Percentiles rank a stretch among this genome's conserved stretches.
Evolutionary conservation across 2,113 vertebrate species (phyloP).

Genomic region (Prionailurus viverrinus): DNA sequence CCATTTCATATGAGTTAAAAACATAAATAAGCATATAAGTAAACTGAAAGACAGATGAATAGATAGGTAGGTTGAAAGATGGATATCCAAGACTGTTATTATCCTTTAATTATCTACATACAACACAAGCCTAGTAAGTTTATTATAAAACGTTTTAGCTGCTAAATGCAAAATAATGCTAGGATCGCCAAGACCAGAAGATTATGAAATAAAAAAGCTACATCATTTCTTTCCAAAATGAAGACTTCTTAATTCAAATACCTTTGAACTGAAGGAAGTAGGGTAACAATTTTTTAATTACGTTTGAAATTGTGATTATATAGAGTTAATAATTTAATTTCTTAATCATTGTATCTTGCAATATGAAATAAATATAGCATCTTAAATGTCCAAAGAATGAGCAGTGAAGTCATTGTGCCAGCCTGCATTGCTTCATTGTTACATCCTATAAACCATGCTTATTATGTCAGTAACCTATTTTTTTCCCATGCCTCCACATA

Average conservation of each 20-base stretch:
- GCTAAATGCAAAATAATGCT: not conserved
- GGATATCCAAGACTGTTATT: not conserved
- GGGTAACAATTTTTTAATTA: not conserved
- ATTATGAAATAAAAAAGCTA: not conserved
- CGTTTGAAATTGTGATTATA: not conserved
- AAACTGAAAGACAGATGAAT: not conserved
- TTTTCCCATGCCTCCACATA: not conserved
- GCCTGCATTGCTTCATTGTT: not conserved
- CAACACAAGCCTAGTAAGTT: not conserved
- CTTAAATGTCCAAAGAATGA: not conserved
- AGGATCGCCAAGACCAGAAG: not conserved
- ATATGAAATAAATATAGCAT: not conserved
- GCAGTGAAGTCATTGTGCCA: not conserved
- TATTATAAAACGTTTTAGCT: not conserved
- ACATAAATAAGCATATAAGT: not conserved
- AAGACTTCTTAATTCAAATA: not conserved
- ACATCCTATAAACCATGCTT: not conserved
- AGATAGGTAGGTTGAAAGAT: not conserved
- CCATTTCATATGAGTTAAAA: not conserved
- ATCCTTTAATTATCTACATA: not conserved
- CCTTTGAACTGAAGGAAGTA: not conserved
- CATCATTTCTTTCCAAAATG: not conserved
- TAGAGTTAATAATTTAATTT: not conserved
- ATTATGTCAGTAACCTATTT: not conserved
- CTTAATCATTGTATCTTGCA: not conserved